These are phyloP conservation scores for Ceraclea dissimilis DNA, from an alignment of 2,888 invertebrate genomes.

Conservation along the genomic window DNA sequence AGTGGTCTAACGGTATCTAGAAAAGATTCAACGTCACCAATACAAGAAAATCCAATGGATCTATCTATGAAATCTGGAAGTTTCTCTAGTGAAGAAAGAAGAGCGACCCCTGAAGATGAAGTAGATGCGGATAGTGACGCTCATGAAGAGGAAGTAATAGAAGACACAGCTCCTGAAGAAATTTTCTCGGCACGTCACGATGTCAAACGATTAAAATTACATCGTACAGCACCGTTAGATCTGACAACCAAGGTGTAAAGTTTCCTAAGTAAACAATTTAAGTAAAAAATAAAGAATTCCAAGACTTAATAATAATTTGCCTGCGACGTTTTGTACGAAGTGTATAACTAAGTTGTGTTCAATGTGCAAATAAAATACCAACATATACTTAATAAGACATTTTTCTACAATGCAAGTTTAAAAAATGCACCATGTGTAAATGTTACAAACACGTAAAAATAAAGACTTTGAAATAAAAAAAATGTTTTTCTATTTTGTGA, in stretches of 20 bases:
- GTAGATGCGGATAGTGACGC: constrained; percentile 39
- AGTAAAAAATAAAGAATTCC: constrained; percentile 9
- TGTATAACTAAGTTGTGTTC: neutral
- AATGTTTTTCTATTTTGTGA: neutral
- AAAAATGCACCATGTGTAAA: no score
- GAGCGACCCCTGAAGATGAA: constrained; percentile 40
- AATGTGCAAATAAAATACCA: constrained; percentile 1
- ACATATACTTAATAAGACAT: no score
- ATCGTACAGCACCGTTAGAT: constrained; percentile 49
- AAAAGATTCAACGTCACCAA: constrained; percentile 47
- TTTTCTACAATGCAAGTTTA: no score
- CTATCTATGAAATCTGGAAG: constrained; percentile 66
- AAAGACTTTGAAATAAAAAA: neutral
- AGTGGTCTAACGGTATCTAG: constrained; percentile 39
- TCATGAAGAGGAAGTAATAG: constrained; percentile 38
- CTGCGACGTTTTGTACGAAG: neutral
- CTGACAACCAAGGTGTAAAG: constrained; percentile 64
- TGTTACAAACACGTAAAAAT: no score
- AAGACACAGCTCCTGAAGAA: constrained; percentile 47
- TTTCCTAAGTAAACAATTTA: neutral
- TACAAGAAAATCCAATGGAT: constrained; percentile 75
- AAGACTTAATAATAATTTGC: constrained; percentile 3
- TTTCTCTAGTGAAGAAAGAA: constrained; percentile 45
- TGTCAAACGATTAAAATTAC: constrained; percentile 51
- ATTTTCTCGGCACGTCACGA: constrained; percentile 40